A percentile compares a stretch with the other conserved stretches of the same genome.
Conservation (phyloP, 2,113 vertebrate species). For the Riparia riparia region DNA sequence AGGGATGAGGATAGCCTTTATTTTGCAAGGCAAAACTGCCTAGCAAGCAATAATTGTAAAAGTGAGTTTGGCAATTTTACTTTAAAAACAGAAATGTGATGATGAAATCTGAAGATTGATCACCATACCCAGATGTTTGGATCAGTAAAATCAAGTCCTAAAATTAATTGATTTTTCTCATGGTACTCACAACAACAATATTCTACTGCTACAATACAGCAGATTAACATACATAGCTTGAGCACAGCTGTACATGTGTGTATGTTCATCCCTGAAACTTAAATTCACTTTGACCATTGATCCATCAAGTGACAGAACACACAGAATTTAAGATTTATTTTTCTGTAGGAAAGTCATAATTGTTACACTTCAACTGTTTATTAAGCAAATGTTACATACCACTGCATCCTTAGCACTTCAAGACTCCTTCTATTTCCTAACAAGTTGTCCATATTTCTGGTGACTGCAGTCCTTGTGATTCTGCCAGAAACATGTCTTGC, state of each 20-base stretch:
- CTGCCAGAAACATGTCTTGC: background rate
- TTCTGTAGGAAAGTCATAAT: background rate
- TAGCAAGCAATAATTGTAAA: background rate
- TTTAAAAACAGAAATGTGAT: background rate
- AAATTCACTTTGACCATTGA: background rate
- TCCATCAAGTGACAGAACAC: background rate
- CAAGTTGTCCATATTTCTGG: background rate
- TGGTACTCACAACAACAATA: background rate
- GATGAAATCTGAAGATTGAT: background rate
- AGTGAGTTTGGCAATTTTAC: background rate
- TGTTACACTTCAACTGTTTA: background rate
- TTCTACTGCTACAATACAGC: background rate
- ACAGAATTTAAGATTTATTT: background rate
- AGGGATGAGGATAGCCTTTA: background rate
- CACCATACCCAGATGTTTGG: background rate
- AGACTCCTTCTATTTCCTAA: background rate
- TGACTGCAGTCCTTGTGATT: background rate
- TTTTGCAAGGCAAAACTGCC: background rate
- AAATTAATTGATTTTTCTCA: background rate
- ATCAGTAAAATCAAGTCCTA: background rate
- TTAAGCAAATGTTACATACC: background rate
- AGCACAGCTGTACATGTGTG: background rate
- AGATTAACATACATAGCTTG: background rate
- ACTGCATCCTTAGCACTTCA: background rate
- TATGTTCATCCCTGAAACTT: background rate